Percentiles rank a stretch among this genome's conserved stretches.
Conservation (phyloP, 2,797 vertebrate genomes). For the Cetoscarus ocellatus region DNA sequence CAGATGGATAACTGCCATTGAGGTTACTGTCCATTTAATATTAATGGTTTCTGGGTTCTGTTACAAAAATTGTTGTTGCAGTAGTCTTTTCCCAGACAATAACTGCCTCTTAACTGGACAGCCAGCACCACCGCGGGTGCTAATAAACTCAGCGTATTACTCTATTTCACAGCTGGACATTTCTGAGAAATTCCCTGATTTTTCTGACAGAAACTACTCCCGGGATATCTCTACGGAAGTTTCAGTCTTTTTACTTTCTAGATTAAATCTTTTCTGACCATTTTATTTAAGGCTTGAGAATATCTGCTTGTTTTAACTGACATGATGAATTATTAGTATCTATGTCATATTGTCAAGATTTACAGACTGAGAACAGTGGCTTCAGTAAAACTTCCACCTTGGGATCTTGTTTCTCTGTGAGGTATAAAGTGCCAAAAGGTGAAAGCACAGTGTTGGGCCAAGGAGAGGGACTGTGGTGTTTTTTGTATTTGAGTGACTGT, state of each 20-base stretch:
- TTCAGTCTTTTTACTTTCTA: constrained; percentile 52
- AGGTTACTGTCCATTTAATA: constrained; percentile 63
- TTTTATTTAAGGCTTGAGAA: constrained; percentile 38
- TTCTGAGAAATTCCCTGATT: constrained; percentile 64
- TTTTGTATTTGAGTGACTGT: no score
- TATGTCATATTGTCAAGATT: constrained; percentile 25
- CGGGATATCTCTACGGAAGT: constrained; percentile 54
- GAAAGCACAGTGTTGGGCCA: no score
- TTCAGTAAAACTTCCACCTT: neutral
- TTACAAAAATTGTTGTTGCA: constrained; percentile 56
- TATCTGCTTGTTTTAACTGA: constrained; percentile 3
- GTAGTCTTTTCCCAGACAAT: constrained; percentile 61
- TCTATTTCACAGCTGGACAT: constrained; percentile 72
- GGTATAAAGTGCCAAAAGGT: no score
- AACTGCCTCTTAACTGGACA: constrained; percentile 53
- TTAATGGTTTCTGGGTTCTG: constrained; percentile 55
- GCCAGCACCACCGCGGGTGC: constrained; percentile 43
- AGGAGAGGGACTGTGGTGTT: no score
- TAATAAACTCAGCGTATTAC: constrained; percentile 69
- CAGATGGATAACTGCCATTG: constrained; percentile 41
- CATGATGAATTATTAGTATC: constrained; percentile 24
- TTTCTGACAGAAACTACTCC: constrained; percentile 68
- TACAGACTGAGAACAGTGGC: constrained; percentile 11
- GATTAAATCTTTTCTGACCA: neutral
- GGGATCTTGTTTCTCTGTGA: no score